phyloP scores from a whole-genome alignment of 2,888 invertebrate genomes.

The Amphipyra berbera region DNA sequence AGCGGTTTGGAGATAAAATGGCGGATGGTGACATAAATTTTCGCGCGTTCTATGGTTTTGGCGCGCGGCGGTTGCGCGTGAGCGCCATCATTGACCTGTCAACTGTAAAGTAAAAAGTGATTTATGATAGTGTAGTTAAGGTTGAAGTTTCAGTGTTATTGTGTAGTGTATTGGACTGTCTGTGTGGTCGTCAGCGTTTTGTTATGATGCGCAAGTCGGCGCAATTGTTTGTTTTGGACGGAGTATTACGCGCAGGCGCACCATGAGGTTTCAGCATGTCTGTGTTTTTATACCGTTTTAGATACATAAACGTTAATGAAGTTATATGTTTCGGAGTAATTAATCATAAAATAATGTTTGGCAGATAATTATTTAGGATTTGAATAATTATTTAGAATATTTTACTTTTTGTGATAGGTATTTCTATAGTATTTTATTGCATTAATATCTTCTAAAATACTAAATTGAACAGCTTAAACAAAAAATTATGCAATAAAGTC shows the following conservation, averaged over 20 bases:
- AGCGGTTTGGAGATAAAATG: slow-evolving; percentile 60
- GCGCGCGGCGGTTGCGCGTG: slow-evolving; percentile 37
- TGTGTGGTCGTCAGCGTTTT: slow-evolving; percentile 55
- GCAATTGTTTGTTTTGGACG: slow-evolving; percentile 65
- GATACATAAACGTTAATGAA: slow-evolving; percentile 25
- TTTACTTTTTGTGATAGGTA: no score
- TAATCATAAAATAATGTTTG: background rate
- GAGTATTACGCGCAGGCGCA: slow-evolving; percentile 39
- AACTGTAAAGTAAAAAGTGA: slow-evolving; percentile 51
- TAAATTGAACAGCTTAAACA: no score
- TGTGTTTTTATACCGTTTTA: slow-evolving; percentile 42
- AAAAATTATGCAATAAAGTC: no score
- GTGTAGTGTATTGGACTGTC: slow-evolving; percentile 56
- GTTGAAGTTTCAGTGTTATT: slow-evolving; percentile 53
- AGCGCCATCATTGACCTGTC: slow-evolving; percentile 23
- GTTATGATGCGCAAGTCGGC: slow-evolving; percentile 64
- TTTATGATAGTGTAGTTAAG: slow-evolving; percentile 44
- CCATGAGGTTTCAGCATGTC: slow-evolving; percentile 36
- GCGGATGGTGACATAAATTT: slow-evolving; percentile 61
- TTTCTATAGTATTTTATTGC: no score
- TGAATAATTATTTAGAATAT: no score
- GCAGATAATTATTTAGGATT: background rate
- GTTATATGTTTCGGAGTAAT: slow-evolving; percentile 7
- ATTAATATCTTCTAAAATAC: no score
- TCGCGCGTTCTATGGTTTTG: slow-evolving; percentile 47